These are phyloP conservation scores for Drepana falcataria DNA, from an alignment of 2,888 invertebrate genomes.

Conservation along the genomic window DNA sequence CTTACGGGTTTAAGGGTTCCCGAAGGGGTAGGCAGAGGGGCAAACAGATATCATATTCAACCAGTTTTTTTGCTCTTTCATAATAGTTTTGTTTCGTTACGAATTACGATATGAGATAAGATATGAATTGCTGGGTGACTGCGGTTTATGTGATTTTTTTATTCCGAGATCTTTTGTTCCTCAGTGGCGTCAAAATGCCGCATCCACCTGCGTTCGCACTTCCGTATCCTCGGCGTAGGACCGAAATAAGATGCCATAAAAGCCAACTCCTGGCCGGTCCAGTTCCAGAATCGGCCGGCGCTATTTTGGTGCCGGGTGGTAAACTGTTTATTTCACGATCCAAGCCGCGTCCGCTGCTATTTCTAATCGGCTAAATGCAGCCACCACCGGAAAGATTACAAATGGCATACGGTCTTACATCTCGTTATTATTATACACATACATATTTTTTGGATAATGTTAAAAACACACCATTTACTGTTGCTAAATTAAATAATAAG, in stretches of 20 bases:
- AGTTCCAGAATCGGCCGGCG: slow-evolving; percentile 50
- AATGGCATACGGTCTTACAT: slow-evolving; percentile 31
- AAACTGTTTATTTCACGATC: slow-evolving; percentile 48
- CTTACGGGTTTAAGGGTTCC: no score
- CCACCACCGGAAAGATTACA: slow-evolving; percentile 55
- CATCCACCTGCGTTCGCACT: slow-evolving; percentile 13
- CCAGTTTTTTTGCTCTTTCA: no score
- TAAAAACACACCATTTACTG: background rate
- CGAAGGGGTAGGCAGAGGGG: no score
- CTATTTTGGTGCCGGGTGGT: slow-evolving; percentile 46
- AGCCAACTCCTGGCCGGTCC: slow-evolving; percentile 52
- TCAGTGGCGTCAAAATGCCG: slow-evolving; percentile 4
- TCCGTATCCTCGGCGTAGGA: slow-evolving; percentile 10
- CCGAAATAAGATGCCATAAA: slow-evolving; percentile 55
- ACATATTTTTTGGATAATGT: slow-evolving; percentile 15
- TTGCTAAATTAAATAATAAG: no score
- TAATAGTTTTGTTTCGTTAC: no score
- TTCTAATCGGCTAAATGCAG: slow-evolving; percentile 60
- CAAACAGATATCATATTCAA: no score
- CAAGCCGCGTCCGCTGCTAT: slow-evolving; percentile 51
- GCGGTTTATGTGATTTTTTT: no score
- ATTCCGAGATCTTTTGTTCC: no score
- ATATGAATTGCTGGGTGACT: no score
- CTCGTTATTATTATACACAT: slow-evolving; percentile 7
- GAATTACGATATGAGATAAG: no score